Evolutionary conservation across 2,113 vertebrate species (phyloP).

Genomic region (Hiodon tergisus): DNA sequence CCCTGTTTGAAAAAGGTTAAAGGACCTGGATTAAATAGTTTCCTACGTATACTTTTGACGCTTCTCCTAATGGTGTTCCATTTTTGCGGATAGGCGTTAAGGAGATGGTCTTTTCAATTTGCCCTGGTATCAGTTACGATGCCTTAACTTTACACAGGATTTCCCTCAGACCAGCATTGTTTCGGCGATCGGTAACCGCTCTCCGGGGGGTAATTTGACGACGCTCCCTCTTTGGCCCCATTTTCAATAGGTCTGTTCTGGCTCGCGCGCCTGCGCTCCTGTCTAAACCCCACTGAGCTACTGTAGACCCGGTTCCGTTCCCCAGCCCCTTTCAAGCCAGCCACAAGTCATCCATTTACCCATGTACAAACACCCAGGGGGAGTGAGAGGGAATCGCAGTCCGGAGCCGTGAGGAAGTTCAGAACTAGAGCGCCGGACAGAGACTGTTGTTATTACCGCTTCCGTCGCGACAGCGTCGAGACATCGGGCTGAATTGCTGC

Average conservation of each 20-base stretch:
- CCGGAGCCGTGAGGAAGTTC: slow-evolving; percentile 56
- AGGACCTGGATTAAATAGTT: neutral
- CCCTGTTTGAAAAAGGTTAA: too few relatives aligned
- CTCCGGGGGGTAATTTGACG: slow-evolving; percentile 54
- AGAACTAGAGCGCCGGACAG: slow-evolving; percentile 35
- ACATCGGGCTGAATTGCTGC: slow-evolving; percentile 38
- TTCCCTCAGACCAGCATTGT: neutral
- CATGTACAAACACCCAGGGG: slow-evolving; percentile 33
- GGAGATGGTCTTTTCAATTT: slow-evolving; percentile 7
- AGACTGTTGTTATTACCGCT: slow-evolving; percentile 43
- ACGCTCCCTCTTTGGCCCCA: slow-evolving; percentile 59
- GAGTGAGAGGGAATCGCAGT: slow-evolving; percentile 47
- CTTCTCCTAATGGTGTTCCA: slow-evolving; percentile 16
- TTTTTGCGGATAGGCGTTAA: slow-evolving; percentile 18
- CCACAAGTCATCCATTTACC: slow-evolving; percentile 49
- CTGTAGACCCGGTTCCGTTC: slow-evolving; percentile 54
- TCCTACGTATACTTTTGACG: slow-evolving; percentile 18
- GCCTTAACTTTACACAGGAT: neutral
- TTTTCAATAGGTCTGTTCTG: slow-evolving; percentile 51
- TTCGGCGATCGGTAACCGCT: neutral
- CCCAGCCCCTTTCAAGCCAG: slow-evolving; percentile 51
- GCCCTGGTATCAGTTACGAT: neutral
- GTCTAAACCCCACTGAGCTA: slow-evolving; percentile 33
- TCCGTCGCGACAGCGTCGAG: slow-evolving; percentile 26
- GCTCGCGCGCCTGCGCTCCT: slow-evolving; percentile 62